Base-by-base conservation (phyloP, 2,888 invertebrate species). In the Girardia tigrina region DNA sequence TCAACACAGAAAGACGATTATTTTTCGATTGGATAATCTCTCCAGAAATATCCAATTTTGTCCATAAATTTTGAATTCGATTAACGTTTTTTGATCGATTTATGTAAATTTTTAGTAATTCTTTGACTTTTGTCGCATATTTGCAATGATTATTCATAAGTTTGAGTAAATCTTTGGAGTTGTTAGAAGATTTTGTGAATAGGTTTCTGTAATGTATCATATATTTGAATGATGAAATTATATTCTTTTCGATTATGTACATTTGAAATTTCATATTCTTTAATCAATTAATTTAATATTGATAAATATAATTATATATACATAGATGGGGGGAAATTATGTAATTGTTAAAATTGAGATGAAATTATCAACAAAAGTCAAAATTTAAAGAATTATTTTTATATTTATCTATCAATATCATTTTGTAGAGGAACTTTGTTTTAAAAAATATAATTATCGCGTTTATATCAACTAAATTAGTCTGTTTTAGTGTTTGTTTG, bases 191-290 rank as follows among this genome's bases (percentile, higher is more conserved):
- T 8, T 6, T 56, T n/a, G n/a, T 8, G 23, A 56, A 56, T 56
- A 56, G 2, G n/a, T 16, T 56, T 56, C 56, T 56, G 4, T 12
- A 8, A 8, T 20, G 23, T 20, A 56, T n/a, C 56, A 56, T 56
- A 12, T 16, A 12, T 2, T 56, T 56, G n/a, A 12, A 56, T 12
- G 56, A 56, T 2, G 56, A 56, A 12, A 12, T 56, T 23, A 56
- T 56, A 20, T n/a, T 56, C n/a, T 12, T 56, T 56, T 56, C 23
- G 6, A 56, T 56, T 16, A 56, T 4, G 23, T 20, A 4, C 23
- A 56, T 56, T 56, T 56, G 56, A 56, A 56, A 8, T 12, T 56
- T 56, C 56, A 56, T 56, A n/a, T n/a, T n/a, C n/a, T n/a, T n/a
- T n/a, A n/a, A n/a, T n/a, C n/a, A n/a, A n/a, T n/a, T n/a, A n/a